Conservation (phyloP, 2,888 invertebrate genomes). For the Phortica okadai region DNA sequence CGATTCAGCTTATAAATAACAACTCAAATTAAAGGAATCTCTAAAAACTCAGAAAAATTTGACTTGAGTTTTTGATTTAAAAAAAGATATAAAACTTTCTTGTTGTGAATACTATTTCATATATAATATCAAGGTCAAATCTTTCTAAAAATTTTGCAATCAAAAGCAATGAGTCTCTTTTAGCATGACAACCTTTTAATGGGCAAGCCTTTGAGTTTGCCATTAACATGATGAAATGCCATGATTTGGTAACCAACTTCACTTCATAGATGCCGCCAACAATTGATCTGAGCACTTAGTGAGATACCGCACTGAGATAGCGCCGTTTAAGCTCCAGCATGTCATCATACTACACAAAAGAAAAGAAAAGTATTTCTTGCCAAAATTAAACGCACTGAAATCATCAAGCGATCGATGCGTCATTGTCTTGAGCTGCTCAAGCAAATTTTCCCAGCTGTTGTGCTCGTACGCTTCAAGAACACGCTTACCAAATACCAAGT, state of each 20-base stretch:
- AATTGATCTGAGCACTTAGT: not conserved
- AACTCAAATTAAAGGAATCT: too few relatives aligned
- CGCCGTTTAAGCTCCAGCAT: not conserved
- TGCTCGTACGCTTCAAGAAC: not conserved
- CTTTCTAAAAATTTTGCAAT: too few relatives aligned
- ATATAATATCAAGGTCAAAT: too few relatives aligned
- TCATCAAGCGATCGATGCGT: not conserved
- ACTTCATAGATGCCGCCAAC: not conserved
- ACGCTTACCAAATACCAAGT: conserved; percentile 7
- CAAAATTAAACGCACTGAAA: not conserved
- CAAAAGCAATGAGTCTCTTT: too few relatives aligned
- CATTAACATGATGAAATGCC: too few relatives aligned
- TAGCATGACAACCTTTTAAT: too few relatives aligned
- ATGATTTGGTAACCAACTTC: not conserved
- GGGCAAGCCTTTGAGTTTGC: too few relatives aligned
- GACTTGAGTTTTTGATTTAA: too few relatives aligned
- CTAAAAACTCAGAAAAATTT: too few relatives aligned
- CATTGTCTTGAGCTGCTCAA: conserved; percentile 17
- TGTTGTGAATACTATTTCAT: too few relatives aligned
- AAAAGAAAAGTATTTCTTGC: not conserved
- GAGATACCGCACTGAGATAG: conserved; percentile 17
- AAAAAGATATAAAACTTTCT: too few relatives aligned
- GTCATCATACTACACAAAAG: not conserved
- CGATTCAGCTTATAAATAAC: too few relatives aligned
- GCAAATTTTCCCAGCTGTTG: conserved; percentile 23